phyloP scores from a whole-genome alignment of 2,888 invertebrate genomes.

The Mechanitis mazaeus region DNA sequence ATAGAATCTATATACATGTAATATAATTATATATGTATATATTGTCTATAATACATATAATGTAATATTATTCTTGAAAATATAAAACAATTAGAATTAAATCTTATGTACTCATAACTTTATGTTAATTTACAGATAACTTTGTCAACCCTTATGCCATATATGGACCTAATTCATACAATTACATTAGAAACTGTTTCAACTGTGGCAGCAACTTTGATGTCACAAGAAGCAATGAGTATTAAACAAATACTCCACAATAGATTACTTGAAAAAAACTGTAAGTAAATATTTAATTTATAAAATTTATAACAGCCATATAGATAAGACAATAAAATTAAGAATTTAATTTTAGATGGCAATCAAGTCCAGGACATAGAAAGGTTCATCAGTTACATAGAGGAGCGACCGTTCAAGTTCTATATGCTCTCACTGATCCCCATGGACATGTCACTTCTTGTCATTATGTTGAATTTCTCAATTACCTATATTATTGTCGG shows the following conservation, averaged over 20 bases:
- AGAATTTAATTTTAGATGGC: slow-evolving; percentile 10
- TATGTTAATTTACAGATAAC: neutral
- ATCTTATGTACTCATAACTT: neutral
- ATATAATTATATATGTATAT: too few relatives aligned
- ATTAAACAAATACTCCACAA: slow-evolving; percentile 16
- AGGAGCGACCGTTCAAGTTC: slow-evolving; percentile 21
- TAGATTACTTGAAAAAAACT: slow-evolving; percentile 13
- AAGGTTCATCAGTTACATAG: slow-evolving; percentile 15
- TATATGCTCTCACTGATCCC: slow-evolving; percentile 18
- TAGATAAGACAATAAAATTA: too few relatives aligned
- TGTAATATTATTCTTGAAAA: too few relatives aligned
- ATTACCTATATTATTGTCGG: slow-evolving; percentile 24
- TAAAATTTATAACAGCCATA: neutral
- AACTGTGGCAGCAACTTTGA: slow-evolving; percentile 7
- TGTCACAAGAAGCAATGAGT: slow-evolving; percentile 9
- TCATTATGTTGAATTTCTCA: slow-evolving; percentile 14
- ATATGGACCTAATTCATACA: neutral
- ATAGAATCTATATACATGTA: too few relatives aligned
- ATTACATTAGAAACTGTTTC: neutral
- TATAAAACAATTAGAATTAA: neutral
- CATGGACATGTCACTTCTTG: slow-evolving; percentile 15
- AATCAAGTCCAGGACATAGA: slow-evolving; percentile 4
- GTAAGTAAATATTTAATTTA: slow-evolving; percentile 7
- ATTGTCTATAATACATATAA: too few relatives aligned
- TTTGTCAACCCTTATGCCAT: neutral